Base-by-base conservation (phyloP, 2,888 invertebrate species). In the Cryptus viduatorius region DNA sequence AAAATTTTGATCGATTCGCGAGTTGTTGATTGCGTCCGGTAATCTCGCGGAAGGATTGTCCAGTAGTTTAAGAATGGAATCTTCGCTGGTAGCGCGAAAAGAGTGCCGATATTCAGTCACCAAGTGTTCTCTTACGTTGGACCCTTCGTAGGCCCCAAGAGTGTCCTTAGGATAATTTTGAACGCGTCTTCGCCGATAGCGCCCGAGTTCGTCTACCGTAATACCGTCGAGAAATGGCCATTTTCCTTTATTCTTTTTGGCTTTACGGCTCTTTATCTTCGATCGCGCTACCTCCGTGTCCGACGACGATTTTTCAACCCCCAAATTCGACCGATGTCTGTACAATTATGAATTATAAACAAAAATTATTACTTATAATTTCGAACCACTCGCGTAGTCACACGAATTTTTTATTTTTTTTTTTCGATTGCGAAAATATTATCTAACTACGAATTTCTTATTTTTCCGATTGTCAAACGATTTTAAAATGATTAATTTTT, bases 201-300 rank as follows among this genome's bases (percentile, higher is more conserved):
- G 93, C 65, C 93, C 94, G 69, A 95, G 91, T 86, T 95, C 94
- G 89, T 95, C 95, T 61, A 95, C 95, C n/a, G 95, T 95, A 67
- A 94, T 90, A 31, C 94, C 94, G 44, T 95, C 94, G 84, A 94
- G 94, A 86, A 94, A 94, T 12, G 91, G 90, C 91, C 93, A 93
- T 92, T 88, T 90, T 50, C 91, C 89, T 80, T 88, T 90, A 31
- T 67, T 86, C 53, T 87, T 77, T 59, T 84, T 86, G 19, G 86
- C 82, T 14, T 82, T 87, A n/a, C 86, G 87, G 76, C 84, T 83
- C 69, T 88, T 88, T 68, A 82, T 84, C 59, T 85, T 90, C 31
- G 84, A 87, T 65, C 87, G 89, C 81, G 92, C 90, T 92, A 93
- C 88, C 90, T 94, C 94, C 84, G 92, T 91, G 88, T 94, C 93